These are phyloP conservation scores for Chlorops oryzae DNA, from an alignment of 1,140 invertebrate species.

Conservation along the genomic window DNA sequence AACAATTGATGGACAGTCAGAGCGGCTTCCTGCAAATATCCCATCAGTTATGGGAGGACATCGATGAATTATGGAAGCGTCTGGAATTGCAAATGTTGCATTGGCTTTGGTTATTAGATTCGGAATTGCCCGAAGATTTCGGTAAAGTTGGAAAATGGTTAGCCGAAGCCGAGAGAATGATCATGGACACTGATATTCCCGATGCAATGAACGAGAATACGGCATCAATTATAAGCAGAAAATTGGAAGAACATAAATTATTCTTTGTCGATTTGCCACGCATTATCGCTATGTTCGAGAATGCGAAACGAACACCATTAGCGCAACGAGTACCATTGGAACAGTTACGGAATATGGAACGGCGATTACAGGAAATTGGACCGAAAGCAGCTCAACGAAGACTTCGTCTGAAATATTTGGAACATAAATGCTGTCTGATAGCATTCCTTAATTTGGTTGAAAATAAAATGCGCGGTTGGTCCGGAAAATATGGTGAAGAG, in stretches of 20 bases:
- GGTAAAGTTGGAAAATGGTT: slow-evolving; percentile 84
- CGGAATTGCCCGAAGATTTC: slow-evolving; percentile 74
- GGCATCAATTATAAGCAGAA: slow-evolving; percentile 75
- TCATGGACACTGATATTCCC: slow-evolving; percentile 77
- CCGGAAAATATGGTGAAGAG: slow-evolving; percentile 77
- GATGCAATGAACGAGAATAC: slow-evolving; percentile 77
- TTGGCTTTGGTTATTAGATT: slow-evolving; percentile 82
- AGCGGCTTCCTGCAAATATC: slow-evolving; percentile 69
- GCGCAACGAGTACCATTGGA: slow-evolving; percentile 63
- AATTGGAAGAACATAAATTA: slow-evolving; percentile 81
- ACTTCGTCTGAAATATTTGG: slow-evolving; percentile 78
- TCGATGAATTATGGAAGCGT: slow-evolving; percentile 69
- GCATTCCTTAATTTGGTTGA: slow-evolving; percentile 85
- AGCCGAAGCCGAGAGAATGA: slow-evolving; percentile 73
- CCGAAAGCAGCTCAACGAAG: slow-evolving; percentile 67
- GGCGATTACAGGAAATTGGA: slow-evolving; percentile 65
- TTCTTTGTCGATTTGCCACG: slow-evolving; percentile 80
- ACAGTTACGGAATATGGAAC: slow-evolving; percentile 73
- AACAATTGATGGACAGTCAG: slow-evolving; percentile 68
- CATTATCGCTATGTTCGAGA: slow-evolving; percentile 69
- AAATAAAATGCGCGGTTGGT: slow-evolving; percentile 82
- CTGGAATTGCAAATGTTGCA: slow-evolving; percentile 68
- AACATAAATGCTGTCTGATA: slow-evolving; percentile 87
- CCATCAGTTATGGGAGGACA: slow-evolving; percentile 70
- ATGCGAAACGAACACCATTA: slow-evolving; percentile 56